These are phyloP conservation scores for Suncus etruscus DNA, from an alignment of 2,113 vertebrate species.

Conservation along the genomic window DNA sequence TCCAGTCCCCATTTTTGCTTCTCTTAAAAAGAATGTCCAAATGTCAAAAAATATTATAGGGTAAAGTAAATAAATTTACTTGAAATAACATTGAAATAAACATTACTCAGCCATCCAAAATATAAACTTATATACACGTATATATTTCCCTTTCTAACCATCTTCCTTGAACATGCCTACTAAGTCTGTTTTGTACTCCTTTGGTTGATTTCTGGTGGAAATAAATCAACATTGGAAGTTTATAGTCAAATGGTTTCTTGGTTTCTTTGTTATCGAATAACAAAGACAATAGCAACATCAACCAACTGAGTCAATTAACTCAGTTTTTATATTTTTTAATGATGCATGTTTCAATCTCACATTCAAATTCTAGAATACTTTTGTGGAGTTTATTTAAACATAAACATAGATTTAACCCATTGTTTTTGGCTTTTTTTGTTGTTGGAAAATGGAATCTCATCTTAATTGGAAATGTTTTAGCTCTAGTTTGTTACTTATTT, in stretches of 20 bases:
- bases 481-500: background rate
- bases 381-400: background rate
- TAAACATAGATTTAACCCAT: background rate
- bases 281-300: too few species aligned
- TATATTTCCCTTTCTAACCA: background rate
- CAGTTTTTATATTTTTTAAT: background rate
- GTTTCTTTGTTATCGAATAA: too few species aligned
- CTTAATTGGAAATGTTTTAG: constrained; percentile 2
- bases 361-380: background rate
- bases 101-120: too few species aligned
- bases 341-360: background rate
- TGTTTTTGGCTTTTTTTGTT: background rate
- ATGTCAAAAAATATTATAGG: too few species aligned
- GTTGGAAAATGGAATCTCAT: background rate
- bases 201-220: background rate
- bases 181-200: background rate
- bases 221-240: background rate
- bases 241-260: too few species aligned
- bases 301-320: too few species aligned
- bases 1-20: too few species aligned
- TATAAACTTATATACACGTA: background rate
- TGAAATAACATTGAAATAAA: too few species aligned
- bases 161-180: background rate
- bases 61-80: too few species aligned
- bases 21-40: too few species aligned